These are phyloP conservation scores for Pemphredon lugubris DNA, from an alignment of 2,888 invertebrate genomes.

Conservation along the genomic window DNA sequence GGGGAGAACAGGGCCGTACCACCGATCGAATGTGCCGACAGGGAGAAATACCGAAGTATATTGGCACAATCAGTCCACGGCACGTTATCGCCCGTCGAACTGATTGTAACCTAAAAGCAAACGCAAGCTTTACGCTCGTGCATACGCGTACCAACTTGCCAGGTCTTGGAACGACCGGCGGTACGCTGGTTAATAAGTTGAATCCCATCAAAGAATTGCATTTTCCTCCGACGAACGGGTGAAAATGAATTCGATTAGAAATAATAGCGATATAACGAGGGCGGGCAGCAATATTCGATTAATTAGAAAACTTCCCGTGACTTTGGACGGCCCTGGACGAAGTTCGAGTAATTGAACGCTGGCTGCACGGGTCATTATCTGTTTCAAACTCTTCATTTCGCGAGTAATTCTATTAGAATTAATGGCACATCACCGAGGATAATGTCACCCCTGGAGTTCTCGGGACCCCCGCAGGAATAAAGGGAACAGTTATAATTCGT, in stretches of 20 bases:
- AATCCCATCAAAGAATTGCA: too few species aligned
- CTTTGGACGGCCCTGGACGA: too few species aligned
- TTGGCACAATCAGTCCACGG: slow-evolving; percentile 69
- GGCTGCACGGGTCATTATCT: too few species aligned
- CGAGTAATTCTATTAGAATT: slow-evolving; percentile 50
- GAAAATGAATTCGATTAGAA: too few species aligned
- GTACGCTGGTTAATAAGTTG: too few species aligned
- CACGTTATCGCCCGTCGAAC: slow-evolving; percentile 66
- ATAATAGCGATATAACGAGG: too few species aligned
- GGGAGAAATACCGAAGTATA: slow-evolving; percentile 54
- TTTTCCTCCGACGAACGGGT: too few species aligned
- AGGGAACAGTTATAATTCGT: slow-evolving; percentile 45
- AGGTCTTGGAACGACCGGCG: too few species aligned
- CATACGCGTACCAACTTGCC: background rate
- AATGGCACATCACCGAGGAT: slow-evolving; percentile 43
- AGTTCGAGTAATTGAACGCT: too few species aligned
- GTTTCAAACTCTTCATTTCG: slow-evolving; percentile 42
- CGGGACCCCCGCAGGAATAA: slow-evolving; percentile 12
- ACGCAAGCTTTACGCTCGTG: slow-evolving; percentile 17
- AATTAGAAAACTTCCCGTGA: too few species aligned
- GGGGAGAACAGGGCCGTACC: background rate
- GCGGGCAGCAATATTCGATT: too few species aligned
- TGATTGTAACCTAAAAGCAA: slow-evolving; percentile 62
- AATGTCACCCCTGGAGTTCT: slow-evolving; percentile 22
- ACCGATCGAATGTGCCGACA: slow-evolving; percentile 51